phyloP scores from a whole-genome alignment of 1,140 invertebrate species.

The Chrysoperla carnea region DNA sequence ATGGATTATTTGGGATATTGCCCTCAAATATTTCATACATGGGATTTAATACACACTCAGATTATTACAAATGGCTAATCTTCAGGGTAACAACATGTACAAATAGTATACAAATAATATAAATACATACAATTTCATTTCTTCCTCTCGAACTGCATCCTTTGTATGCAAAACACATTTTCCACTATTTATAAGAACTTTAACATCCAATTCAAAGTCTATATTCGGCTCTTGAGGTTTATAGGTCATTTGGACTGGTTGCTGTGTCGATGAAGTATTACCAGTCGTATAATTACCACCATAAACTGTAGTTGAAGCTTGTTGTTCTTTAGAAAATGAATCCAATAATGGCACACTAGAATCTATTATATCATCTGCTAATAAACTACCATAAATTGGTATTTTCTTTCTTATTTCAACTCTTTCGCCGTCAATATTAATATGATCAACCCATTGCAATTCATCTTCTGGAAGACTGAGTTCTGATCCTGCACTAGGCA shows the following conservation, averaged over 20 bases:
- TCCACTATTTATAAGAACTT: constrained; percentile 90
- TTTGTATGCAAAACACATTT: constrained; percentile 94
- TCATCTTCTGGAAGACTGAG: constrained; percentile 40
- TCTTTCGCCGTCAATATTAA: constrained; percentile 42
- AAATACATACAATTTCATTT: constrained; percentile 32
- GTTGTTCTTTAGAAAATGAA: constrained; percentile 18
- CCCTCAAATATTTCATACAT: too few relatives aligned
- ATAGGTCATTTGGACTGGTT: constrained; percentile 18
- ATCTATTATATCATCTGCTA: constrained; percentile 1
- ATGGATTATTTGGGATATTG: too few relatives aligned
- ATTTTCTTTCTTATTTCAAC: constrained; percentile 41
- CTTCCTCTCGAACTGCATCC: constrained; percentile 54
- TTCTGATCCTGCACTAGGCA: constrained; percentile 51
- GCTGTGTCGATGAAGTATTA: constrained; percentile 22
- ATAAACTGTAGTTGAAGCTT: constrained; percentile 15
- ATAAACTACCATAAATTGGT: constrained; percentile 9
- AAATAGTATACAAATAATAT: background rate
- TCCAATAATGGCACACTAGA: constrained; percentile 20
- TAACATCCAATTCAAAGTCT: constrained; percentile 91
- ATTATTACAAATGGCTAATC: too few relatives aligned
- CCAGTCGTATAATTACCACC: constrained; percentile 1
- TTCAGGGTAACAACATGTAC: too few relatives aligned
- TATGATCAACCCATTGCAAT: constrained; percentile 35
- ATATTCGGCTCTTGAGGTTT: constrained; percentile 81
- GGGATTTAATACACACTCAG: too few relatives aligned